Percentiles rank a stretch among this genome's conserved stretches.
Conservation (phyloP, 2,888 invertebrate species). For the Drosophila pullipes region DNA sequence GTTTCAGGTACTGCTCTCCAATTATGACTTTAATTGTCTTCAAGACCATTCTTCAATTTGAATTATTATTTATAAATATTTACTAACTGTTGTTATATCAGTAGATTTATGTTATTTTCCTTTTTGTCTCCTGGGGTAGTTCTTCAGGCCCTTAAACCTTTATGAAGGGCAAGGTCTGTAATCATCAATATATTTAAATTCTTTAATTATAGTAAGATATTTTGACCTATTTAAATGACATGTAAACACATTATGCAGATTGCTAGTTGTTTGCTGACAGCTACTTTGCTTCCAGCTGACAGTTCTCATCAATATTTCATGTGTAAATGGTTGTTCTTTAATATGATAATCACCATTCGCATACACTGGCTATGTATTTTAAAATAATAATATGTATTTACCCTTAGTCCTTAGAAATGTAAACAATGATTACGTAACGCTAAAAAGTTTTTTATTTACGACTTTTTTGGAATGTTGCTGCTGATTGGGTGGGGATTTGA, state of each 20-base stretch:
- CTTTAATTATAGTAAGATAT: background rate
- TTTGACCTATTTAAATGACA: background rate
- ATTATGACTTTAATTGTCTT: background rate
- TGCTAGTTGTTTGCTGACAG: background rate
- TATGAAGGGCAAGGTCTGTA: background rate
- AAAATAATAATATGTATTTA: constrained; percentile 13
- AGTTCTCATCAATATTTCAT: constrained; percentile 23
- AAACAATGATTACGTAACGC: background rate
- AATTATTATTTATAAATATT: background rate
- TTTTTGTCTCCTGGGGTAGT: background rate
- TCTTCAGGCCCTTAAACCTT: background rate
- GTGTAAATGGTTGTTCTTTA: constrained; percentile 4
- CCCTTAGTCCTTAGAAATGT: background rate
- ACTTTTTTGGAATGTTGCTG: background rate
- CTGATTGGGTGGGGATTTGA: background rate
- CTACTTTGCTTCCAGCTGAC: background rate
- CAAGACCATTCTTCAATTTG: background rate
- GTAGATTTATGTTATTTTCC: background rate
- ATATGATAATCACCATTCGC: constrained; percentile 11
- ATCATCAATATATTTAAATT: background rate
- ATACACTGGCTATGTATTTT: background rate
- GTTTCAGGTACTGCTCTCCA: background rate
- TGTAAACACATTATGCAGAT: constrained; percentile 9
- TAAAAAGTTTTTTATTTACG: background rate
- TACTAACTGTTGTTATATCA: background rate